phyloP scores from a whole-genome alignment of 1,140 invertebrate genomes.

The Anastatus disparis region DNA sequence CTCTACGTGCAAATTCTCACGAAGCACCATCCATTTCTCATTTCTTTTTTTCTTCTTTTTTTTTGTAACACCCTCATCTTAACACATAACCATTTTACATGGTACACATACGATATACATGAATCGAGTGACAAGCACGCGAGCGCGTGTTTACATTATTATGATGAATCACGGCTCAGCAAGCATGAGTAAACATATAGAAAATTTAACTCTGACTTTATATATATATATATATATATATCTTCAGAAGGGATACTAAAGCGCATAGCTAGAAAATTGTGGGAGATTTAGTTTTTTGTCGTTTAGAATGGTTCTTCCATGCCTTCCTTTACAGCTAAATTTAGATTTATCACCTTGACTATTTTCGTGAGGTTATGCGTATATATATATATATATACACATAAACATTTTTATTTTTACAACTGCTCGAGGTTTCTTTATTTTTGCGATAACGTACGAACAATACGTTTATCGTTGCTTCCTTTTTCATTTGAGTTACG shows the following conservation, averaged over 20 bases:
- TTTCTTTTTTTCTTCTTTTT: constrained; percentile 4
- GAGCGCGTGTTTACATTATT: constrained; percentile 30
- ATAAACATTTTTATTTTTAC: neutral
- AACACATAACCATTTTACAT: no score
- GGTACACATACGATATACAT: neutral
- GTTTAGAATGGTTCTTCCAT: no score
- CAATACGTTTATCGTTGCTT: constrained; percentile 30
- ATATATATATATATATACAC: neutral
- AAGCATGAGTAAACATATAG: neutral
- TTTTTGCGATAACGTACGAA: neutral
- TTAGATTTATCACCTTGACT: constrained; percentile 37
- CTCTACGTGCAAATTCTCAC: constrained; percentile 12
- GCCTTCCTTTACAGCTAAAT: constrained; percentile 14
- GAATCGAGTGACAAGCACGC: constrained; percentile 14
- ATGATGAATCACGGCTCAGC: constrained; percentile 34
- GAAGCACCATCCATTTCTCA: constrained; percentile 9
- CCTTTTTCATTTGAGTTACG: neutral
- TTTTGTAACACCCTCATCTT: no score
- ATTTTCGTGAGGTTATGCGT: neutral
- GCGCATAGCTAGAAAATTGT: constrained; percentile 28
- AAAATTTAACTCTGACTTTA: no score
- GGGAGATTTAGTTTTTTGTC: constrained; percentile 36
- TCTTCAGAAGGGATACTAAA: no score
- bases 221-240: no score
- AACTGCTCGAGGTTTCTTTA: neutral